Evolutionary conservation across 2,888 invertebrate species (phyloP), one percentile per base, ranked within the genome.

Genomic region (Xanthia togata): DNA sequence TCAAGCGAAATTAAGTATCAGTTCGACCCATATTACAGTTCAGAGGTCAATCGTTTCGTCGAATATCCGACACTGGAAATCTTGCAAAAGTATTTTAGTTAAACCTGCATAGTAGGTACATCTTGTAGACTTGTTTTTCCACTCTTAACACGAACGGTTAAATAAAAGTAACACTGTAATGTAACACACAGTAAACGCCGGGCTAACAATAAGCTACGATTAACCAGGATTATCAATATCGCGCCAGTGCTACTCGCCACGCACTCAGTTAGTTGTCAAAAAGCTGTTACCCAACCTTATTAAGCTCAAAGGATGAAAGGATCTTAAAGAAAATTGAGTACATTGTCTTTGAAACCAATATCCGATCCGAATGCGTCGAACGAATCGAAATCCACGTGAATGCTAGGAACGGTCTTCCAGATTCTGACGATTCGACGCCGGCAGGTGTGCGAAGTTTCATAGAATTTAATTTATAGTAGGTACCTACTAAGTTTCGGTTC

Each of bases 281-380:
- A 80, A 85, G 59, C 80, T 78, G 81, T 87, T 84, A 76, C 65
- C 31, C 64, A 63, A 67, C 12, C 62, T 57, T 75, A 63, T 38
- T 50, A 62, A 60, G n/a, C 64, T 74, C 73, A 75, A 80, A 79
- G 65, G 65, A 68, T 70, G 68, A 79, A 78, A 76, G 63, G 64
- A 67, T 73, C 68, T 76, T 57, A 67, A 57, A 57, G 78, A 78
- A 86, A 85, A 82, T 84, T 35, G n/a, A 35, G n/a, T 41, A 73
- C 76, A 68, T 75, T 75, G 73, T 78, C 73, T 72, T 73, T 31
- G 65, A 63, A 77, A 70, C 75, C 76, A 78, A 76, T 11, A 41
- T 41, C 11, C 11, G 11, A 41, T 9, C 38, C 9, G 9, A 38
- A 38, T 8, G 8, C 38, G 38, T 11, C 41, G 41, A 41, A 11